Evolutionary conservation across 2,888 invertebrate genomes (phyloP), one percentile per base, ranked within the genome.

Genomic region (Zygothrica quintamaculata): DNA sequence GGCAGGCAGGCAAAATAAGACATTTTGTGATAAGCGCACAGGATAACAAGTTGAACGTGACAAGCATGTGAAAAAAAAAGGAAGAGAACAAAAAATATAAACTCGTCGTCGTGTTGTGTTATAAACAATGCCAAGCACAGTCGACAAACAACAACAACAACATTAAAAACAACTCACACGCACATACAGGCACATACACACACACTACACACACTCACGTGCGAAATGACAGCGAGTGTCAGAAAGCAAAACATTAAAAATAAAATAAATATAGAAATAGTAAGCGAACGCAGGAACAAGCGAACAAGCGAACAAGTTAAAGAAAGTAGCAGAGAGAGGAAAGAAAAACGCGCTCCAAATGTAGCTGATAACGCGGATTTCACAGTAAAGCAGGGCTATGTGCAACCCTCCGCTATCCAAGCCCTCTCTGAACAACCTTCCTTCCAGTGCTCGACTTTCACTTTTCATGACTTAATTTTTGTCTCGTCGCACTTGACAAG

Each of bases 21-120:
- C 79, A 75, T 78, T 78, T 66, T 78, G 75, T 67, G 77, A 78
- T 77, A 75, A 78, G 79, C 68, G 64, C 65, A 65, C 62, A 78
- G 61, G 77, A 77, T 77, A 78, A 78, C 77, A 76, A 76, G 79
- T 78, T 71, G 65, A 72, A 77, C 77, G 79, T 77, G 79, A 78
- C 65, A 65, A 75, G 76, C 66, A 76, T 77, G 61, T 53, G 53
- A 26, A 66, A 60, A 64, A 62, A 59, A 43, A 25, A 53, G 25
- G 39, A 42, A 39, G 42, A 34, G 22, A 37, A 42, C n/a, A n/a
- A n/a, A 56, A 65, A 61, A 65, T 36, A 73, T 61, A 51, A 58
- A 58, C 60, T 65, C 57, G 44, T 64, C 51, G 70, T 43, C 53
- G 37, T 48, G 60, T 48, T 73, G 68, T 77, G 74, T 44, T 74